Base-by-base conservation (phyloP, 64 coral and sea anemone species). In the Dendrophyllia cribrosa region DNA sequence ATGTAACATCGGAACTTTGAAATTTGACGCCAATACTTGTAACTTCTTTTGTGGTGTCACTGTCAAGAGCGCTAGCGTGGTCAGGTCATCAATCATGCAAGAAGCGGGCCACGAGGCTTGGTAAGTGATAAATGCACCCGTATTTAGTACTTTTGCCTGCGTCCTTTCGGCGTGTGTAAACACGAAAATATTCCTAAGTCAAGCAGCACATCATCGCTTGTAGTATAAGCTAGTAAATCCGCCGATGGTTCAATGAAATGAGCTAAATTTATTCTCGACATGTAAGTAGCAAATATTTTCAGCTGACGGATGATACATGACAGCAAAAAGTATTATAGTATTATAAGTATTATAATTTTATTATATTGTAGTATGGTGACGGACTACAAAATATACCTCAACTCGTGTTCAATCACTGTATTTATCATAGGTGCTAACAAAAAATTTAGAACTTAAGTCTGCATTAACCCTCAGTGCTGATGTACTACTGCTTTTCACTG, bases 181-280 rank as follows among this genome's bases (percentile, higher is more conserved):
- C 70, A 72, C 69, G 69, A 44, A 72, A 72, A 24, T 72, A 72
- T 72, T 45, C 34, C 69, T 72, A 34, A 34, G 34, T 34, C 34
- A 34, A 34, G 34, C 34, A 72, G 25, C 26, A 72, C 69, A 72
- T 44, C 69, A 44, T 72, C 26, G 70, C 70, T 72, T 25, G 43
- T 25, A 72, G 70, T 47, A 72, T 43, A 72, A 72, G 70, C 43
- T 45, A 13, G 43, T 72, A 72, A 72, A 72, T 72, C 70, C 11
- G 70, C 70, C 10, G 25, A 25, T 72, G 25, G 70, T 72, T 47
- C 23, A 72, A 9, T 72, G 43, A 72, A 72, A 43, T 72, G 70
- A 72, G 43, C 70, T 45, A 72, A 34, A 72, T 72, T 72, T 72
- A 72, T 72, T 72, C 70, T 72, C 70, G 70, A 34, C 1, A 72